Evolutionary conservation across 2,888 invertebrate species (phyloP), one percentile per base, ranked within the genome.

Genomic region (Protodeltote pygarga): DNA sequence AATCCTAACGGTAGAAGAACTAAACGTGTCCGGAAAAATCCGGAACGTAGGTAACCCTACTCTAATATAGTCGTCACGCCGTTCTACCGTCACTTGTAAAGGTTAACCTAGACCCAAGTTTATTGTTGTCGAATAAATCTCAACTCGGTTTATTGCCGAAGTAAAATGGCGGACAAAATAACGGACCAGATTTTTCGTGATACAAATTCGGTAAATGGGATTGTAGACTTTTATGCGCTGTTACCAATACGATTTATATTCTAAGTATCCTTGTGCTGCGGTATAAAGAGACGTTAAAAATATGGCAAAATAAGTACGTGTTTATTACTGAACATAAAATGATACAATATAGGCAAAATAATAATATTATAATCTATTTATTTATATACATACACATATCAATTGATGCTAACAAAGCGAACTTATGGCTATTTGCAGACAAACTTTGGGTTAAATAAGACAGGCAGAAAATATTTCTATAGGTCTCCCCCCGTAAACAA

Each of bases 61-160:
- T 13, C 8, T 19, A 13, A 45, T 28, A 39, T 14, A 29, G 8
- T 42, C 17, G 24, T 29, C 23, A 40, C 13, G 3, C 2, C 10
- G 3, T 24, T 28, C 16, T n/a, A 28, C 16, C 3, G 23, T 17
- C 33, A 23, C 29, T 38, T 29, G 8, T 9, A 16, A 40, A 50
- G 48, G 40, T 32, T 10, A 33, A 47, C 14, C 11, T 34, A 34
- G 19, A 39, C 28, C 34, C 37, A 24, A 28, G n/a, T 54, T 65
- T 45, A 65, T 32, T 47, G 49, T 51, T 32, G 34, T 37, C 33
- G n/a, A 66, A 69, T 65, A 66, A 65, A 69, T 69, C 58, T 51
- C 23, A 13, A 41, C 37, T 24, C 23, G 21, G 32, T 54, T 69
- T 62, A 58, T 47, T 39, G 45, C 47, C 5, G 11, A 29, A 42